phyloP scores from a whole-genome alignment of 2,113 vertebrate species.

The Trinectes maculatus region DNA sequence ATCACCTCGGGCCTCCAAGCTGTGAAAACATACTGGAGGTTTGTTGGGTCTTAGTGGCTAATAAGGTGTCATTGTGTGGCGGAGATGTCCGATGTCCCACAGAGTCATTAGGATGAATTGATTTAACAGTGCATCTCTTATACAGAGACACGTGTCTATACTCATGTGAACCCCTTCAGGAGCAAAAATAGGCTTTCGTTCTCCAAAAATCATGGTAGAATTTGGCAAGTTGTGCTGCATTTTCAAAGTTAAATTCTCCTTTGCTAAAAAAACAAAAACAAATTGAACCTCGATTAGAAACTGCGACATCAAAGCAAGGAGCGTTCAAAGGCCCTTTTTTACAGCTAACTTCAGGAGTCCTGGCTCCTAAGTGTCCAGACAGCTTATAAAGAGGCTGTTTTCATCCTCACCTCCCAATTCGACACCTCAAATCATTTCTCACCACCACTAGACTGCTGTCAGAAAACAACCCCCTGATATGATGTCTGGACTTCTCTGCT shows the following conservation, averaged over 20 bases:
- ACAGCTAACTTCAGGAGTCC: conserved; percentile 84
- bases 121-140: conserved; percentile 56
- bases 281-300: conserved; percentile 79
- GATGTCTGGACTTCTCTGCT: conserved; percentile 82
- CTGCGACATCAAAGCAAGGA: conserved; percentile 83
- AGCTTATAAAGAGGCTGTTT: conserved; percentile 89
- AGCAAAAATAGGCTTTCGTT: conserved; percentile 3
- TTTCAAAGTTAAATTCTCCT: too few relatives aligned
- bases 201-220: conserved; percentile 15
- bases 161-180: not conserved
- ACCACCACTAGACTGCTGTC: conserved; percentile 86
- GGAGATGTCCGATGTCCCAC: conserved; percentile 63
- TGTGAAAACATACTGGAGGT: conserved; percentile 92
- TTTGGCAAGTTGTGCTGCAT: conserved; percentile 10
- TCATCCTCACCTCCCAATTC: conserved; percentile 87
- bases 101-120: conserved; percentile 52
- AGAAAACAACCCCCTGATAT: conserved; percentile 50
- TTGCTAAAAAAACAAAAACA: too few relatives aligned
- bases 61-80: conserved; percentile 86
- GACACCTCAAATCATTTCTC: conserved; percentile 84
- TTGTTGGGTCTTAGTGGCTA: conserved; percentile 91
- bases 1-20: conserved; percentile 87
- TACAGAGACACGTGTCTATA: not conserved
- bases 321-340: conserved; percentile 86
- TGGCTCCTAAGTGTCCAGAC: conserved; percentile 84